These are phyloP conservation scores for Scleropages formosus DNA, from an alignment of 2,797 vertebrate genomes.

Conservation along the genomic window DNA sequence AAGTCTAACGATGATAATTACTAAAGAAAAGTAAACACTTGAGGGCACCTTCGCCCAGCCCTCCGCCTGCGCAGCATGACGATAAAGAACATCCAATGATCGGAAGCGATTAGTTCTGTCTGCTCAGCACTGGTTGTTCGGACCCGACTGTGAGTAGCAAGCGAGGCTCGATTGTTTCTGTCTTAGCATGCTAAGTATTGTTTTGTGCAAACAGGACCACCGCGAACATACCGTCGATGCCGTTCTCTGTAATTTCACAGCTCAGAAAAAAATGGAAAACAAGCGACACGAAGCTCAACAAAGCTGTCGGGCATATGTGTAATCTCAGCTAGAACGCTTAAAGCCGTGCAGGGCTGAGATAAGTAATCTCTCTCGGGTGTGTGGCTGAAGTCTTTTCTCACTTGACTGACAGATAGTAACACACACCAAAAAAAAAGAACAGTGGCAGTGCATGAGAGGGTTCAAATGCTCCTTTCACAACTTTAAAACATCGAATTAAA, in stretches of 20 bases:
- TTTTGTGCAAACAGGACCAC: neutral
- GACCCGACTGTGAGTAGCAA: neutral
- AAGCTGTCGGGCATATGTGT: neutral
- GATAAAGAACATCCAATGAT: neutral
- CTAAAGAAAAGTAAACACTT: too few species aligned
- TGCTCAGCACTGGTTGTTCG: constrained; percentile 8
- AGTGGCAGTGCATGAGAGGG: too few species aligned
- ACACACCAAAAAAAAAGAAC: neutral
- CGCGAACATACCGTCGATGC: too few species aligned
- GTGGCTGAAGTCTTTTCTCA: constrained; percentile 3
- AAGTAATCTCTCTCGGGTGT: constrained; percentile 3
- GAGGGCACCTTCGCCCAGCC: neutral
- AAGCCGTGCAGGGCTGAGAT: neutral
- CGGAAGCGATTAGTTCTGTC: neutral
- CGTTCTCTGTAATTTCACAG: neutral
- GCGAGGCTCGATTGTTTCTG: constrained; percentile 28
- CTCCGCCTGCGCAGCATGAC: neutral
- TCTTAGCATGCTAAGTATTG: constrained; percentile 21
- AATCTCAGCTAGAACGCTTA: neutral
- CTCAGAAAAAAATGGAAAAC: neutral
- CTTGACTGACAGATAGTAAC: too few species aligned
- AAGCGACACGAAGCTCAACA: neutral
- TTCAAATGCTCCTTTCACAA: too few species aligned
- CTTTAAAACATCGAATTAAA: too few species aligned
- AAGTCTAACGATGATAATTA: too few species aligned